Evolutionary conservation across 1,140 invertebrate genomes (phyloP).

Genomic region (Zaprionus ornatus): DNA sequence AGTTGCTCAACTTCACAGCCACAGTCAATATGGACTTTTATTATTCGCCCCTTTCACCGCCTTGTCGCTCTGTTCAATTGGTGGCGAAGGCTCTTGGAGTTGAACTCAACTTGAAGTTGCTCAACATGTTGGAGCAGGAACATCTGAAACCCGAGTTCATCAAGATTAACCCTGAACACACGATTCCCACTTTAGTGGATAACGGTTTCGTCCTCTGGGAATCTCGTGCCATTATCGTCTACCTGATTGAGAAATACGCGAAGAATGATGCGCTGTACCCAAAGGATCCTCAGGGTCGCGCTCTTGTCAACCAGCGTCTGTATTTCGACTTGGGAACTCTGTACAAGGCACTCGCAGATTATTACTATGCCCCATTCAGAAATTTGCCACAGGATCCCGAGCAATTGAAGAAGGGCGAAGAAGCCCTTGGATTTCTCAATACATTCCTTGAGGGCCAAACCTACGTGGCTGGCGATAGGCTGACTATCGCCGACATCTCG

Average conservation of each 20-base stretch:
- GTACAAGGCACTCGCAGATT: constrained; percentile 78
- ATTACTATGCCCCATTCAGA: constrained; percentile 50
- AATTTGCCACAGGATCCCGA: constrained; percentile 26
- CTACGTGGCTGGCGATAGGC: constrained; percentile 47
- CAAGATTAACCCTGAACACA: constrained; percentile 79
- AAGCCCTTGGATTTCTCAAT: constrained; percentile 38
- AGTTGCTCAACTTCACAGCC: neutral
- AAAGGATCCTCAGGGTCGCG: constrained; percentile 84
- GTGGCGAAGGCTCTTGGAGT: constrained; percentile 83
- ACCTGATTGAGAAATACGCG: constrained; percentile 65
- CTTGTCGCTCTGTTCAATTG: constrained; percentile 83
- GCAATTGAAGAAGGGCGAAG: constrained; percentile 37
- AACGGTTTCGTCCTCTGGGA: constrained; percentile 63
- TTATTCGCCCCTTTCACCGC: constrained; percentile 55
- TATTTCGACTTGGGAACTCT: constrained; percentile 85
- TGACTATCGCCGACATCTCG: constrained; percentile 54
- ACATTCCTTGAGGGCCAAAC: constrained; percentile 45
- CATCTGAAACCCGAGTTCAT: constrained; percentile 87
- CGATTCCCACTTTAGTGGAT: constrained; percentile 68
- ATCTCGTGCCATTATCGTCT: constrained; percentile 65
- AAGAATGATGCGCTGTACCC: constrained; percentile 85
- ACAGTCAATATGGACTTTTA: constrained; percentile 46
- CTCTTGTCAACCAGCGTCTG: constrained; percentile 85
- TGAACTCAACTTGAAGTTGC: constrained; percentile 80
- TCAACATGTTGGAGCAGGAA: constrained; percentile 86